Conservation (phyloP, 2,888 invertebrate genomes). For the Rambutsinella grinnellia region DNA sequence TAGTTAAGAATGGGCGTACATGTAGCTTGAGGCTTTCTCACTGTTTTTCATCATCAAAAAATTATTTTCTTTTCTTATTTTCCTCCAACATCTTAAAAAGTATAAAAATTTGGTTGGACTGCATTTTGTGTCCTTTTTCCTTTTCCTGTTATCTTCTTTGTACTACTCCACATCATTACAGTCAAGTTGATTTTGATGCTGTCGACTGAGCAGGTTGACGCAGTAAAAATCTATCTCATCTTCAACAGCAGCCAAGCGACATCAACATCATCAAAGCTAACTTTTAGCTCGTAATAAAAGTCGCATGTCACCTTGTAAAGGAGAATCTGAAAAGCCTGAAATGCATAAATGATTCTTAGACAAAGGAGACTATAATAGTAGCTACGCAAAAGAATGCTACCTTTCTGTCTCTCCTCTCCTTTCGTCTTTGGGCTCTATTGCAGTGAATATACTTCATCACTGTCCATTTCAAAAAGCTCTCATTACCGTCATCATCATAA, state of each 20-base stretch:
- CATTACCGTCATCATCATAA: constrained; percentile 18
- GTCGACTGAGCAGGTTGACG: constrained; percentile 17
- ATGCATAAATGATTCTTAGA: constrained; percentile 35
- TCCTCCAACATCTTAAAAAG: constrained; percentile 8
- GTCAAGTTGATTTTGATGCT: constrained; percentile 15
- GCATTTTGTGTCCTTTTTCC: too few species aligned
- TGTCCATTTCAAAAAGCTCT: constrained; percentile 36
- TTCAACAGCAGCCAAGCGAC: too few species aligned
- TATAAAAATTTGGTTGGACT: too few species aligned
- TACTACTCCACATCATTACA: neutral
- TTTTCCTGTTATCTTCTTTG: too few species aligned
- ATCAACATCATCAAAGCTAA: constrained; percentile 22
- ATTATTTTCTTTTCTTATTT: too few species aligned
- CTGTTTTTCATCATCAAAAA: constrained; percentile 30
- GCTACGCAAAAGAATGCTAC: constrained; percentile 4
- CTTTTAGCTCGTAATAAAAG: constrained; percentile 50
- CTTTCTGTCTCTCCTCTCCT: neutral
- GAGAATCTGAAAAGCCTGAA: constrained; percentile 19
- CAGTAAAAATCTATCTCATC: constrained; percentile 20
- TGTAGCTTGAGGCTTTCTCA: constrained; percentile 38
- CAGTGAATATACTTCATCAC: constrained; percentile 28
- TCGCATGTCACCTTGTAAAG: constrained; percentile 55
- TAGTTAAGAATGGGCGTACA: constrained; percentile 44
- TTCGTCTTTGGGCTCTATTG: constrained; percentile 5
- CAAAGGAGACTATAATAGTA: constrained; percentile 6